Percentiles rank a stretch among this genome's conserved stretches.
These are phyloP conservation scores for Brassicogethes aeneus DNA, from an alignment of 2,888 invertebrate species.

Conservation along the genomic window DNA sequence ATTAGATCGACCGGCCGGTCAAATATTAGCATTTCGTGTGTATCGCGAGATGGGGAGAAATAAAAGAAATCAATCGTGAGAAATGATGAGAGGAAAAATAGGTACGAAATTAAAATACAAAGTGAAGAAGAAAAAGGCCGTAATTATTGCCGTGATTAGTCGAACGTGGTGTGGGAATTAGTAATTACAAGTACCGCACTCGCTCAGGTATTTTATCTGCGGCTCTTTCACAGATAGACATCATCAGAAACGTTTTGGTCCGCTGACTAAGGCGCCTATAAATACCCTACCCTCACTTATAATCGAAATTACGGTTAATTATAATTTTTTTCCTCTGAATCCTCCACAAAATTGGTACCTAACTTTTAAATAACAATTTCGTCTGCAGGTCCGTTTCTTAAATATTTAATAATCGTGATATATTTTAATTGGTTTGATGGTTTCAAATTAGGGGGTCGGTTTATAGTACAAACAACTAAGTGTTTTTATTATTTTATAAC, in stretches of 20 bases:
- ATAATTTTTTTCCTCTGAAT: constrained; percentile 32
- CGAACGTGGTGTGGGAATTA: constrained; percentile 39
- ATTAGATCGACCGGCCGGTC: neutral
- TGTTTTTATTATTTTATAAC: too few relatives aligned
- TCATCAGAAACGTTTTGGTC: constrained; percentile 16
- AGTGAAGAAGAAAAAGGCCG: constrained; percentile 38
- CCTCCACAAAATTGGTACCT: constrained; percentile 21
- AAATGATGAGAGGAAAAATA: constrained; percentile 38
- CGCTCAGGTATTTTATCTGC: constrained; percentile 28
- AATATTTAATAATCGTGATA: constrained; percentile 17
- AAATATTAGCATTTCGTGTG: neutral
- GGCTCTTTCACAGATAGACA: constrained; percentile 6
- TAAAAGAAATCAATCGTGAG: constrained; percentile 33
- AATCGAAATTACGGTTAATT: constrained; percentile 41
- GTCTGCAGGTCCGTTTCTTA: constrained; percentile 17
- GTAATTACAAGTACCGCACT: constrained; percentile 39
- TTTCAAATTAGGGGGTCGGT: neutral
- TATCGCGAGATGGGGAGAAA: constrained; percentile 8
- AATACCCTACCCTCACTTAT: constrained; percentile 33
- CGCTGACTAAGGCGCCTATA: constrained; percentile 20
- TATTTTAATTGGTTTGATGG: neutral
- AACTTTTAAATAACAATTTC: constrained; percentile 23
- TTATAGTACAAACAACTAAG: too few relatives aligned
- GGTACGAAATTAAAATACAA: constrained; percentile 30
- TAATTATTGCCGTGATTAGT: constrained; percentile 40